Conservation (phyloP, 2,113 vertebrate species). For the Heteronetta atricapilla region DNA sequence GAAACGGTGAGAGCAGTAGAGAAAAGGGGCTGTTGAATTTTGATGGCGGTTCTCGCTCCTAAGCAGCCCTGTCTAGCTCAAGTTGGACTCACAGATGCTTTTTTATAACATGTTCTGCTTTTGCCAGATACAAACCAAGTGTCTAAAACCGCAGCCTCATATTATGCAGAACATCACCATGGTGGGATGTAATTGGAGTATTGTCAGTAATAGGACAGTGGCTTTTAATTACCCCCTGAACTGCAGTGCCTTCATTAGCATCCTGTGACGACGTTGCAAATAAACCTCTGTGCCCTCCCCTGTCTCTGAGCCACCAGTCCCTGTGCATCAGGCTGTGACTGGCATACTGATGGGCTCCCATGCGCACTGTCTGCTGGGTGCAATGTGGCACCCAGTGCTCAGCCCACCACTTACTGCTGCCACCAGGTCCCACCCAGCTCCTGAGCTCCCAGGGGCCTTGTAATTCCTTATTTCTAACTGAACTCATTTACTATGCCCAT, state of each 20-base stretch:
- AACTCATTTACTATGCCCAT: neutral
- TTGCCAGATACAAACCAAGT: neutral
- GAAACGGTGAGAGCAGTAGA: conserved; percentile 83
- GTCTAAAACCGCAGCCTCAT: neutral
- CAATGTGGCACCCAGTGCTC: neutral
- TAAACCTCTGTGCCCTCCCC: neutral
- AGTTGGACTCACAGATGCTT: neutral
- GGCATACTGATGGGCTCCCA: neutral
- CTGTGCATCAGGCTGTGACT: neutral
- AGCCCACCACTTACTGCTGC: neutral
- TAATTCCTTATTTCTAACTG: neutral
- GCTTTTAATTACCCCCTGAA: conserved; percentile 19
- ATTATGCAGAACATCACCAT: neutral
- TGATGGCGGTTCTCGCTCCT: neutral
- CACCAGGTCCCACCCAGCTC: neutral
- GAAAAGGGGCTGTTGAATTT: neutral
- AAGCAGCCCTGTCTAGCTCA: neutral
- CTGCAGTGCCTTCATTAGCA: neutral
- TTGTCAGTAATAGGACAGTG: neutral
- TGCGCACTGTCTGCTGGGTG: neutral
- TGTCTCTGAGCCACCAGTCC: neutral
- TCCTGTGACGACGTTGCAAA: neutral
- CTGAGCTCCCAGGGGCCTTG: neutral
- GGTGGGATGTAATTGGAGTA: neutral
- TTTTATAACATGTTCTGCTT: neutral